Evolutionary conservation across 2,797 vertebrate species (phyloP).

Genomic region (Poecilia gillii): DNA sequence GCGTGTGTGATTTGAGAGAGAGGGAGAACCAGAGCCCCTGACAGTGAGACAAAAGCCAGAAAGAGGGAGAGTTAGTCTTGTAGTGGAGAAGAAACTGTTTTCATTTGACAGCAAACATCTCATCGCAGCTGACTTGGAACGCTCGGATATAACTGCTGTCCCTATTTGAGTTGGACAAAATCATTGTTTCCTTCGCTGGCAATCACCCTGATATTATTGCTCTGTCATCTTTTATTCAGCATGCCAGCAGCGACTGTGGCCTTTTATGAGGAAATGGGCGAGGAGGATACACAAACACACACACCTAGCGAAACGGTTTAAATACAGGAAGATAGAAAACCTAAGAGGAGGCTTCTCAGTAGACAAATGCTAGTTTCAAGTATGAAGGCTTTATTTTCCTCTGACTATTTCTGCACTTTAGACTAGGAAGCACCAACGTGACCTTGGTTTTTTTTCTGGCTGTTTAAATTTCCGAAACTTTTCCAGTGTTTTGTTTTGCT

Average conservation of each 20-base stretch:
- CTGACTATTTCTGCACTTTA: neutral
- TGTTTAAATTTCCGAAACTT: neutral
- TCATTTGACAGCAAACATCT: slow-evolving; percentile 54
- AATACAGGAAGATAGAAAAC: slow-evolving; percentile 23
- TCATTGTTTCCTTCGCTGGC: slow-evolving; percentile 68
- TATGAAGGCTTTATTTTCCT: neutral
- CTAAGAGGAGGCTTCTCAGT: neutral
- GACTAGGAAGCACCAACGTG: neutral
- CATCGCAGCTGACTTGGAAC: slow-evolving; percentile 59
- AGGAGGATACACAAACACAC: slow-evolving; percentile 37
- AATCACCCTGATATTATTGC: slow-evolving; percentile 72
- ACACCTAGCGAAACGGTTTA: neutral
- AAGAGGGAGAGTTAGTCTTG: slow-evolving; percentile 43
- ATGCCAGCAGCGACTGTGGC: slow-evolving; percentile 71
- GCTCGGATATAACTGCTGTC: slow-evolving; percentile 60
- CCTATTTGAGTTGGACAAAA: slow-evolving; percentile 70
- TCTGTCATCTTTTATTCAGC: slow-evolving; percentile 77
- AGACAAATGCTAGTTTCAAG: neutral
- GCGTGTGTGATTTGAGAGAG: slow-evolving; percentile 27
- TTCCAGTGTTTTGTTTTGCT: neutral
- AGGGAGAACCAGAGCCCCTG: slow-evolving; percentile 1
- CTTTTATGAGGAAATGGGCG: slow-evolving; percentile 67
- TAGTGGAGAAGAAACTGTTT: slow-evolving; percentile 57
- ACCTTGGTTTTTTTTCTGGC: neutral
- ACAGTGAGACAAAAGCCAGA: slow-evolving; percentile 34